Evolutionary conservation across 2,888 invertebrate genomes (phyloP), one percentile per base, ranked within the genome.

Genomic region (Rotaria socialis): DNA sequence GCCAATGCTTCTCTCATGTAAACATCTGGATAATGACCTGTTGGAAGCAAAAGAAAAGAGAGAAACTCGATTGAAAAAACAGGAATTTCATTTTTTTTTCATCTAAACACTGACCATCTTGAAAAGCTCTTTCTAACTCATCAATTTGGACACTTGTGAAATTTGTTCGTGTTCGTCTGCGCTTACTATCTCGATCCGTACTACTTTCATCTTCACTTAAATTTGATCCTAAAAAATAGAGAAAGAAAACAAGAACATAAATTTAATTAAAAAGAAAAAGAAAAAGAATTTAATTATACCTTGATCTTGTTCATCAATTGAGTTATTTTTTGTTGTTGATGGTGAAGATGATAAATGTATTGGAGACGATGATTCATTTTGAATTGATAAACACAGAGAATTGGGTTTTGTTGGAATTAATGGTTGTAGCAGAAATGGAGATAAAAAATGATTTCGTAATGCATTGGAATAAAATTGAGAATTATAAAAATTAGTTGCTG

Each of bases 1-100:
- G 99, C 99, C 87, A 99, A 93, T 0, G 97, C 96, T 91, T 99
- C 99, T 89, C 99, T 93, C 97, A 98, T 97, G 93, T 98, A 99
- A 89, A 99, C 97, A 91, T 98, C 98, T 0, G 98, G 98, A 92
- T 98, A 99, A 92, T 96, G 96, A 85, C 94, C 75, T 75, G 11
- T 27, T 27, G 6, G 11, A 27, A 27, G 3, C 27, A 11, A 67
- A 67, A 67, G 10, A 35, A 35, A 35, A 1, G 35, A 35, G 35
- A 35, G 2, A 35, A 35, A 35, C 2, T 35, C 35, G 1, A 35
- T 35, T 35, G 35, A 35, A 35, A 35, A 35, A 35, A 35, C 35
- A 35, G 35, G 35, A 35, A 35, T 35, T 35, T 35, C 35, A 2
- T 35, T 2, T 35, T 35, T 35, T 35, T 35, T 35, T 35, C 35